phyloP scores from a whole-genome alignment of 2,797 vertebrate genomes.

The Poeciliopsis infans region DNA sequence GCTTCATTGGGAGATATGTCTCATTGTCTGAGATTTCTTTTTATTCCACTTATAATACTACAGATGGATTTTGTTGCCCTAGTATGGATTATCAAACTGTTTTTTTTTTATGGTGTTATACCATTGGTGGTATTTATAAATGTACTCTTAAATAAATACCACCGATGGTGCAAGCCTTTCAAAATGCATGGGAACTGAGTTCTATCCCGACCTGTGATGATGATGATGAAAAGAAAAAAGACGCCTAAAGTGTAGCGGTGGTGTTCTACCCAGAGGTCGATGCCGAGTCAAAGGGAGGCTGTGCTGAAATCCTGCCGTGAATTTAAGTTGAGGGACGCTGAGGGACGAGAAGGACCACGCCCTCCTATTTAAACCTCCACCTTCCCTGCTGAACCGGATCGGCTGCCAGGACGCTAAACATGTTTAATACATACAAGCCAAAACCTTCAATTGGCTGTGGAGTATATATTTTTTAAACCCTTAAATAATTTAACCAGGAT shows the following conservation, averaged over 20 bases:
- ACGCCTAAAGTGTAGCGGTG: neutral
- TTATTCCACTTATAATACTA: neutral
- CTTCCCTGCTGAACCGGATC: neutral
- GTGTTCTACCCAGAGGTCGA: neutral
- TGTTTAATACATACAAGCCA: neutral
- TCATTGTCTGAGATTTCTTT: neutral
- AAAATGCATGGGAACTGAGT: neutral
- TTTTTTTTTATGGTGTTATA: neutral
- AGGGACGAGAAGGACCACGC: neutral
- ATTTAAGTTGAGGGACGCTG: neutral
- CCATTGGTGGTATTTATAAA: too few species aligned
- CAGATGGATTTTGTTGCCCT: neutral
- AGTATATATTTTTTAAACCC: neutral
- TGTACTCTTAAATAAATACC: neutral
- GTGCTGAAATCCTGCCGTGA: neutral
- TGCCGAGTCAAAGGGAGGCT: neutral
- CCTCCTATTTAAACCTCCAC: neutral
- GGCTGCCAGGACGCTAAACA: neutral
- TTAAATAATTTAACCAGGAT: neutral
- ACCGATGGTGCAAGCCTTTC: neutral
- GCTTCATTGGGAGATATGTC: neutral
- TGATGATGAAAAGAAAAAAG: neutral
- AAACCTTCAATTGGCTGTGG: neutral
- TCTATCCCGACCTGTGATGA: neutral
- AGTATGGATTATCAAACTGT: neutral